Evolutionary conservation across 2,888 invertebrate genomes (phyloP), one percentile per base, ranked within the genome.

Genomic region (Epistrophella euchroma): DNA sequence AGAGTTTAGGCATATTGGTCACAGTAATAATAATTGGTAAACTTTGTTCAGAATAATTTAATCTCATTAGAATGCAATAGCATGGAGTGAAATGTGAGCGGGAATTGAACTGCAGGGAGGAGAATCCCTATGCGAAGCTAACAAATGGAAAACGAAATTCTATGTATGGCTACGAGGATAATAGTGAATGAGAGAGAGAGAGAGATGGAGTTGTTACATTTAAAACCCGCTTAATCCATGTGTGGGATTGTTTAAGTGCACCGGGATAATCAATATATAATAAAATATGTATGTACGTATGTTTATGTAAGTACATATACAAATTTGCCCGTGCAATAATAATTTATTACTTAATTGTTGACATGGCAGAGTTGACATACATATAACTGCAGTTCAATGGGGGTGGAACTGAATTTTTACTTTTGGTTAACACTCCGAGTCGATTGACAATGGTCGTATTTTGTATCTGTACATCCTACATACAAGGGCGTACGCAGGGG

Each of bases 31-130:
- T 72, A 80, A 76, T 81, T 73, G 80, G 68, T 52, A 80, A 85
- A 80, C 68, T 85, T 85, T 75, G 76, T 76, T 43, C 76, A 60
- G 81, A 73, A 85, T 85, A 73, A 85, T 85, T 81, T 76, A 85
- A 80, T 73, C 66, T 70, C 60, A 81, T 81, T 81, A 76, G 64
- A 58, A 75, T 79, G 80, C 71, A 79, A 68, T 22, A 35, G 52
- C 9, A 52, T 0, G 56, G 22, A 15, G 13, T 28, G 52, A 52
- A 50, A 15, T 45, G 4, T 35, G 62, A 28, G 40, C 35, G 11
- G 10, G 7, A 28, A 50, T 9, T 32, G 32, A 32, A 32, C 7
- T 9, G 32, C 32, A 32, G 13, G 6, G 10, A 11, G n/a, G 45
- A 32, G 15, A 9, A 28, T 4, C 43, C 1, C 4, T 37, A 35